Percentiles rank a stretch among this genome's conserved stretches.
Conservation (phyloP, 2,113 vertebrate genomes). For the Vulpes vulpes region DNA sequence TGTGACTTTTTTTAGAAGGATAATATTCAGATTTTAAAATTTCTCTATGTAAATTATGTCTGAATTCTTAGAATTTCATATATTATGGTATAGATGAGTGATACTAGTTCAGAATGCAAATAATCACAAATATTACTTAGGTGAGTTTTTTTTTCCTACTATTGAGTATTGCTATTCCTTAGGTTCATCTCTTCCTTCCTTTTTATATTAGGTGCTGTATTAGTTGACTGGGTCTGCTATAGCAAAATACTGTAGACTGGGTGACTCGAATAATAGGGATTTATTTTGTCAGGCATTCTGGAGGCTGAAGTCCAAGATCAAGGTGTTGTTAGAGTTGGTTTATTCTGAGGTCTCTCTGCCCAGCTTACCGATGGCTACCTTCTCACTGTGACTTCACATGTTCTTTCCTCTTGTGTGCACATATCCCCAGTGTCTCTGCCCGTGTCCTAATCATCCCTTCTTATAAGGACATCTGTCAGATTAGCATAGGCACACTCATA, state of each 20-base stretch:
- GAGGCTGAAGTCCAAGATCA: not conserved
- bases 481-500: not conserved
- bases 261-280: not conserved
- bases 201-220: not conserved
- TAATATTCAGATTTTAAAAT: not conserved
- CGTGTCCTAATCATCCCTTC: not conserved
- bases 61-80: not conserved
- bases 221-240: not conserved
- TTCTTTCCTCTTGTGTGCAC: not conserved
- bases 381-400: not conserved
- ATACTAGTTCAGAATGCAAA: slow-evolving; percentile 16
- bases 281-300: not conserved
- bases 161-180: not conserved
- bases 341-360: not conserved
- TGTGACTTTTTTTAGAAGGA: not conserved
- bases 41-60: slow-evolving; percentile 25
- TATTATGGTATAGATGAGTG: not conserved
- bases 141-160: not conserved
- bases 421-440: not conserved
- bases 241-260: not conserved
- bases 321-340: not conserved
- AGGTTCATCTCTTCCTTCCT: not conserved
- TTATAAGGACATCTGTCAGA: not conserved
- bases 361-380: not conserved
- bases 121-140: not conserved